Conservation (phyloP, 2,888 invertebrate genomes). For the Tiliacea citrago region DNA sequence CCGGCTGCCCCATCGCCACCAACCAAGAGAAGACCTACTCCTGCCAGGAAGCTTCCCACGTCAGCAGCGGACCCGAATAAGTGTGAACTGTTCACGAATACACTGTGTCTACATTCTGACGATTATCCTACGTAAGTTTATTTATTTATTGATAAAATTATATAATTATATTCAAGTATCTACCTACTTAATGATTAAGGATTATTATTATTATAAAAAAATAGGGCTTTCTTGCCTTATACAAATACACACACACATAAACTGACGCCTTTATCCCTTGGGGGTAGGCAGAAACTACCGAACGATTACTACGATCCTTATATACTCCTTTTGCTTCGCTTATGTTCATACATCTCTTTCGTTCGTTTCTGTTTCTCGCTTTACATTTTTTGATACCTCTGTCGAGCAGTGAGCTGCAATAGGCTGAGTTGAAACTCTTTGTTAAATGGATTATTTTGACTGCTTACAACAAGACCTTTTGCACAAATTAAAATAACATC, state of each 20-base stretch:
- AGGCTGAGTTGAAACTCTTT: neutral
- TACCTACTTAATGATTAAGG: neutral
- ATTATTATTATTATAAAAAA: neutral
- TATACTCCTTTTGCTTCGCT: neutral
- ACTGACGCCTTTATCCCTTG: neutral
- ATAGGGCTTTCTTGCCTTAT: neutral
- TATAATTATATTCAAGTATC: no score
- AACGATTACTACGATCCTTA: no score
- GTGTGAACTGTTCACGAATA: constrained; percentile 93
- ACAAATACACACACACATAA: neutral
- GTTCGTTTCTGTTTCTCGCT: no score
- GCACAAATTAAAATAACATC: neutral
- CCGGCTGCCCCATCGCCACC: constrained; percentile 68
- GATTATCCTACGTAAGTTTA: constrained; percentile 94
- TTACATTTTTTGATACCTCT: no score
- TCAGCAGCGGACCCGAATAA: constrained; percentile 78
- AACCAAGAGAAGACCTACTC: constrained; percentile 74
- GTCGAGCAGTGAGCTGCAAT: neutral
- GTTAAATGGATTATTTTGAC: neutral
- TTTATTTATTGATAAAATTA: neutral
- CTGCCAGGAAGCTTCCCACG: constrained; percentile 78
- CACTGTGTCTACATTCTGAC: constrained; percentile 93
- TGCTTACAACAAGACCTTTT: neutral
- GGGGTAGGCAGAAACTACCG: neutral
- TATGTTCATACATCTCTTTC: neutral